phyloP scores from a whole-genome alignment of 1,140 invertebrate species.

The Cydia amplana region DNA sequence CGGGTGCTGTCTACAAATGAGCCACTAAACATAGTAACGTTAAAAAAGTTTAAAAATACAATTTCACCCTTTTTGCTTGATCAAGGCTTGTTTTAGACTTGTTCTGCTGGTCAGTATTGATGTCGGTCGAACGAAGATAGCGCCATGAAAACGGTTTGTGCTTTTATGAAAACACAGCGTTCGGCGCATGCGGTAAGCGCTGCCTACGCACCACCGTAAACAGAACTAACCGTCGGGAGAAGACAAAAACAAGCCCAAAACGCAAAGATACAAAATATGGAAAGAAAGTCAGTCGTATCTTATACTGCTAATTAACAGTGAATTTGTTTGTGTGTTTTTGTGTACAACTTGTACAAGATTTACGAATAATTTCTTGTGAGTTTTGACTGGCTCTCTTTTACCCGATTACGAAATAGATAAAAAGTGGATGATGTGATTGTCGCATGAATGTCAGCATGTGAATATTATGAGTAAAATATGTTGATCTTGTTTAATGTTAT shows the following conservation, averaged over 20 bases:
- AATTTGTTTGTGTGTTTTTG: neutral
- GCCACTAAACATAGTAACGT: neutral
- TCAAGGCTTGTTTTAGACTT: neutral
- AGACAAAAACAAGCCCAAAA: neutral
- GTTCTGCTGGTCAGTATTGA: neutral
- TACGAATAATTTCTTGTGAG: too few relatives aligned
- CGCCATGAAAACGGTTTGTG: too few relatives aligned
- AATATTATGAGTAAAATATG: neutral
- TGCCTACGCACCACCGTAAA: neutral
- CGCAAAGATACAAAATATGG: neutral
- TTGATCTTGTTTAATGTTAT: neutral
- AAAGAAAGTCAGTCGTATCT: neutral
- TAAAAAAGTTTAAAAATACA: neutral
- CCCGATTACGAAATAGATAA: neutral
- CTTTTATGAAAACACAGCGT: too few relatives aligned
- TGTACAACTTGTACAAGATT: neutral
- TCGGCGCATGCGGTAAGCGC: too few relatives aligned
- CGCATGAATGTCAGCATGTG: neutral
- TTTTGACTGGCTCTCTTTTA: slow-evolving; percentile 7
- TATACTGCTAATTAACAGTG: neutral
- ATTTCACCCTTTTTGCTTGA: neutral
- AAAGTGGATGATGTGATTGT: neutral
- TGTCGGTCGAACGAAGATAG: too few relatives aligned
- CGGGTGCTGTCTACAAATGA: slow-evolving; percentile 15
- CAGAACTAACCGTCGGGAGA: neutral